phyloP scores from a whole-genome alignment of 1,140 invertebrate genomes.

The Drosophila littoralis region DNA sequence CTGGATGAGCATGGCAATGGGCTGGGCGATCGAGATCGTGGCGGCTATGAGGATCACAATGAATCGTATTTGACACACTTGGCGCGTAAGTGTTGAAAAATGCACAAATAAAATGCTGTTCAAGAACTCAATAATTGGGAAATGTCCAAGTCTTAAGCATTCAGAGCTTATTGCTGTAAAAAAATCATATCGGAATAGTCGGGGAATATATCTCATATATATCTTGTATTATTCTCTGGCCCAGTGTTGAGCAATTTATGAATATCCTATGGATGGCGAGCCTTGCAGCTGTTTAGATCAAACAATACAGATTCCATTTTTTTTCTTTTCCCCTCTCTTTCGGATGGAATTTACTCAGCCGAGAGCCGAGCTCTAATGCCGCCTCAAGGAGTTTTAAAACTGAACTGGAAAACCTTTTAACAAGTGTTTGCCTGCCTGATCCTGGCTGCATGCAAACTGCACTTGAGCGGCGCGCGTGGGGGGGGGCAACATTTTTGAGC shows the following conservation, averaged over 20 bases:
- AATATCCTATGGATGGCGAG: neutral
- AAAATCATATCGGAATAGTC: too few species aligned
- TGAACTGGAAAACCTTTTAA: conserved; percentile 23
- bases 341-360: conserved; percentile 13
- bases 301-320: neutral
- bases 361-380: neutral
- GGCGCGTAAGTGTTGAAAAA: conserved; percentile 58
- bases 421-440: conserved; percentile 35
- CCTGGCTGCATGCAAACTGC: conserved; percentile 26
- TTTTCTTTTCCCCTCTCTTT: neutral
- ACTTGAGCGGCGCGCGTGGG: neutral
- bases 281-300: neutral
- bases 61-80: conserved; percentile 81
- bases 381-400: conserved; percentile 8
- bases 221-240: too few species aligned
- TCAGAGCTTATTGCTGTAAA: too few species aligned
- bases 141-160: too few species aligned
- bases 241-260: neutral
- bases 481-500: conserved; percentile 15
- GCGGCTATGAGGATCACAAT: conserved; percentile 79
- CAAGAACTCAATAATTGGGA: too few species aligned
- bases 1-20: conserved; percentile 69
- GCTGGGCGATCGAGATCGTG: conserved; percentile 57
- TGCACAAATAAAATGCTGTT: neutral
- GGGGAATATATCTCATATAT: too few species aligned